A percentile compares a stretch with the other conserved stretches of the same genome.
phyloP scores from a whole-genome alignment of 2,888 invertebrate genomes.

The Cantharis rufa region DNA sequence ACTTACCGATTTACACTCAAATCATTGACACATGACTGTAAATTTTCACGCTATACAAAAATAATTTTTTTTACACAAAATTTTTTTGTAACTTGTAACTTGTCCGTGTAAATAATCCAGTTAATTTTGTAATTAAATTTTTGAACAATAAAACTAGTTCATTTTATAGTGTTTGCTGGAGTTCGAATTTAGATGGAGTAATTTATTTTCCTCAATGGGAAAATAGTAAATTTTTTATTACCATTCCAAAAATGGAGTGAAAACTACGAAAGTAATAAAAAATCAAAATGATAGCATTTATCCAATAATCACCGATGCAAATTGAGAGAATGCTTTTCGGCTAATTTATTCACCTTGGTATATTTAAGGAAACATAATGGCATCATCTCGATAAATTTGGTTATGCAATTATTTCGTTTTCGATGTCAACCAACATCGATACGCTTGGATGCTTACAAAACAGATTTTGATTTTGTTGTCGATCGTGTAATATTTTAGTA shows the following conservation, averaged over 20 bases:
- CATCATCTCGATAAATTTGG: conserved; percentile 4
- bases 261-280: neutral
- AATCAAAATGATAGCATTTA: neutral
- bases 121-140: too few species aligned
- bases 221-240: neutral
- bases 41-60: too few species aligned
- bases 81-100: too few species aligned
- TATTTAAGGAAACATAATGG: neutral
- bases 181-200: too few species aligned
- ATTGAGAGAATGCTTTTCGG: neutral
- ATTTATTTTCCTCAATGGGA: neutral
- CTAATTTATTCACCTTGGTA: neutral
- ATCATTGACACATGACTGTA: too few species aligned
- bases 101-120: too few species aligned
- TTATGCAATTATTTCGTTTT: conserved; percentile 10
- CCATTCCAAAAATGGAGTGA: neutral
- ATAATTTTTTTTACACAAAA: too few species aligned
- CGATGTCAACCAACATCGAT: neutral
- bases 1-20: too few species aligned
- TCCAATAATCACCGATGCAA: neutral
- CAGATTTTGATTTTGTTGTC: conserved; percentile 1
- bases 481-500: conserved; percentile 24
- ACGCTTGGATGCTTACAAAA: conserved; percentile 15
- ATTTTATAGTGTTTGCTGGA: too few species aligned
- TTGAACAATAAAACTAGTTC: too few species aligned